A percentile compares a stretch with the other conserved stretches of the same genome.
phyloP scores from a whole-genome alignment of 2,888 invertebrate species.

The Acrobasis consociella region DNA sequence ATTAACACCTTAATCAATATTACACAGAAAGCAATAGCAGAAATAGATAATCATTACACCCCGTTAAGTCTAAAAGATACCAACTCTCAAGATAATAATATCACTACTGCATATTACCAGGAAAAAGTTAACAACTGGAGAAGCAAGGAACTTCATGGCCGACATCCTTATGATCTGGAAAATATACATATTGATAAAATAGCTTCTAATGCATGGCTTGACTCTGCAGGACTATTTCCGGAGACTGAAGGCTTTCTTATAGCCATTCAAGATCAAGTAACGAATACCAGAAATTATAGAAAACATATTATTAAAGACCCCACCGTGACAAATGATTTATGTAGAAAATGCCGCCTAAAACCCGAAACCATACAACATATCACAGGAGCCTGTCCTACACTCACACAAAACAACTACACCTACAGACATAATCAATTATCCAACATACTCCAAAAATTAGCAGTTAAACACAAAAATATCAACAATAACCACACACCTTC shows the following conservation, averaged over 20 bases:
- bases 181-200: not conserved
- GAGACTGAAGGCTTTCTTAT: conserved; percentile 17
- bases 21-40: not conserved
- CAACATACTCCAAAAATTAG: not conserved
- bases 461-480: not conserved
- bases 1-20: not conserved
- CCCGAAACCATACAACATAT: conserved; percentile 20
- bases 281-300: not conserved
- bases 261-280: conserved; percentile 7
- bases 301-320: conserved; percentile 4
- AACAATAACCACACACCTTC: too few relatives aligned
- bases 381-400: not conserved
- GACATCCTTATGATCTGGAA: not conserved
- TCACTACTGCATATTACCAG: not conserved
- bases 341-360: not conserved
- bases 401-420: not conserved
- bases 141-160: not conserved
- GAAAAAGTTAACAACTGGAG: not conserved
- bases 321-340: not conserved
- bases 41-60: not conserved
- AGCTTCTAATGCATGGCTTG: not conserved
- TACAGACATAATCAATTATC: conserved; percentile 22
- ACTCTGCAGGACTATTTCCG: not conserved
- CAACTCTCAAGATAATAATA: not conserved
- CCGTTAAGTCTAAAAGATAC: not conserved